Evolutionary conservation across 2,113 vertebrate species (phyloP).

Genomic region (Thunnus maccoyii): DNA sequence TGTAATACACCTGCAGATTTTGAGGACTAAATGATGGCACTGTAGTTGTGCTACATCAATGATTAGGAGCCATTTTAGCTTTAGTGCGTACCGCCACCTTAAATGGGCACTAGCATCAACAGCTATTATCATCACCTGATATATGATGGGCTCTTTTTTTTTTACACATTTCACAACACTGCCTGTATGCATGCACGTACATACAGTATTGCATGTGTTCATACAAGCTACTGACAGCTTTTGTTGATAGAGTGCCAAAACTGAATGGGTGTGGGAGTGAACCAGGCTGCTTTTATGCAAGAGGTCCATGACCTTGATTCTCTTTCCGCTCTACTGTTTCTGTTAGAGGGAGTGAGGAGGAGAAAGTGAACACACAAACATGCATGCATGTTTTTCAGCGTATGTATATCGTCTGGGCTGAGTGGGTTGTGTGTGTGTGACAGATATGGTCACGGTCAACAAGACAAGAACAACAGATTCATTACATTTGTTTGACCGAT

Average conservation of each 20-base stretch:
- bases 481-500: slow-evolving; percentile 77
- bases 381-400: slow-evolving; percentile 24
- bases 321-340: slow-evolving; percentile 38
- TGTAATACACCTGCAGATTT: slow-evolving; percentile 8
- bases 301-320: slow-evolving; percentile 52
- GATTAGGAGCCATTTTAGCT: not conserved
- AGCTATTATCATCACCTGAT: too few relatives aligned
- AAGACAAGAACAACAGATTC: slow-evolving; percentile 66
- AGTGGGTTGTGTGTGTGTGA: slow-evolving; percentile 38
- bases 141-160: not conserved
- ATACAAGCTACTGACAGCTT: slow-evolving; percentile 18
- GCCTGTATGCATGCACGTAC: not conserved
- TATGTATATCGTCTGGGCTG: slow-evolving; percentile 41
- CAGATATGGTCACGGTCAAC: slow-evolving; percentile 62
- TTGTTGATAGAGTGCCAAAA: slow-evolving; percentile 29
- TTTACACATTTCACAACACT: not conserved
- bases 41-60: not conserved
- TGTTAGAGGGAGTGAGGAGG: slow-evolving; percentile 20
- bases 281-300: slow-evolving; percentile 8
- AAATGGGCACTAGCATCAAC: too few relatives aligned
- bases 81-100: too few relatives aligned
- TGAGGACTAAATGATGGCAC: not conserved
- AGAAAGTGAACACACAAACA: slow-evolving; percentile 23
- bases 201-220: slow-evolving; percentile 16
- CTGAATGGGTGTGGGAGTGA: slow-evolving; percentile 23